These are phyloP conservation scores for Leptinotarsa rubiginosa DNA, from an alignment of 2,888 invertebrate genomes.

Conservation along the genomic window DNA sequence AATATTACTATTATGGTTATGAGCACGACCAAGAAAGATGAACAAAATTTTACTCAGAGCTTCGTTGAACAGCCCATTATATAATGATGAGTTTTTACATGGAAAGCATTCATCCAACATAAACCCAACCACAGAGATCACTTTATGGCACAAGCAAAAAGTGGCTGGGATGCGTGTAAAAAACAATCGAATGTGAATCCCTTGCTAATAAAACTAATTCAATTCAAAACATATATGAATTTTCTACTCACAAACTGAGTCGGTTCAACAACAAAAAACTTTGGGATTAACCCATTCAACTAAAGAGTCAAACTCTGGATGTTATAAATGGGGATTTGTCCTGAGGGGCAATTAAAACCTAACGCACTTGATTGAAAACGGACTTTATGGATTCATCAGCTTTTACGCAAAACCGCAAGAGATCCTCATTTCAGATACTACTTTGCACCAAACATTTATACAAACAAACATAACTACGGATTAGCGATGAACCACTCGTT, in stretches of 20 bases:
- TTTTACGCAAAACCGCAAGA: background rate
- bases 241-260: background rate
- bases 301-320: conserved; percentile 1
- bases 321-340: background rate
- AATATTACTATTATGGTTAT: too few species aligned
- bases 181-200: conserved; percentile 2
- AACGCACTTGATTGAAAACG: conserved; percentile 13
- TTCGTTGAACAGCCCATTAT: too few species aligned
- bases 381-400: conserved; percentile 13
- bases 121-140: background rate
- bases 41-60: too few species aligned
- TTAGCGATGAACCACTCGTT: background rate
- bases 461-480: conserved; percentile 9
- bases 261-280: conserved; percentile 2
- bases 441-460: conserved; percentile 10
- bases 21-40: too few species aligned
- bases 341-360: conserved; percentile 4
- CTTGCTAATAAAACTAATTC: conserved; percentile 13
- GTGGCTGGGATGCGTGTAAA: background rate
- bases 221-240: conserved; percentile 7
- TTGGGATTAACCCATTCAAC: conserved; percentile 6
- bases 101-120: too few species aligned
- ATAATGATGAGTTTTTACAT: too few species aligned
- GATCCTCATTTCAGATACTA: background rate
- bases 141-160: background rate